A percentile compares a stretch with the other conserved stretches of the same genome.
Evolutionary conservation across 2,797 vertebrate genomes (phyloP).

Genomic region (Hyperoplus immaculatus): DNA sequence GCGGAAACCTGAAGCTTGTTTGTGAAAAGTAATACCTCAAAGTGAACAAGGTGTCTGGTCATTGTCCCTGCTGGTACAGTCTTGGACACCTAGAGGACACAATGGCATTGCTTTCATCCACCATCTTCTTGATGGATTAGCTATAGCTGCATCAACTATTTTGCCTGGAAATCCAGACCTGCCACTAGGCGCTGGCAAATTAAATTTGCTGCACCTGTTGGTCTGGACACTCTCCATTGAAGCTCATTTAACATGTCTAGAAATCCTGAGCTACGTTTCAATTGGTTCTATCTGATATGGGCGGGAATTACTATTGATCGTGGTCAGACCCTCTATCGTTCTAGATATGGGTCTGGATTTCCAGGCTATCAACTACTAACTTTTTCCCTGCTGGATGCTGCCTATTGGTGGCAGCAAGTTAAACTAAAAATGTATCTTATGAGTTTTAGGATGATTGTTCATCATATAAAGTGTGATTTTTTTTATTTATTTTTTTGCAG

Average conservation of each 20-base stretch:
- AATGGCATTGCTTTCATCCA: constrained; percentile 13
- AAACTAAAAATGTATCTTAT: neutral
- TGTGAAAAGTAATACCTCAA: constrained; percentile 15
- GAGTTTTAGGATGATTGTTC: neutral
- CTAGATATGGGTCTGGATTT: too few relatives aligned
- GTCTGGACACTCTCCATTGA: too few relatives aligned
- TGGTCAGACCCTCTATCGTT: too few relatives aligned
- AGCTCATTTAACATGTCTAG: too few relatives aligned
- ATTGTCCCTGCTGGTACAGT: constrained; percentile 5
- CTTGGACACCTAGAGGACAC: constrained; percentile 2
- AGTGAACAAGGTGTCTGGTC: constrained; percentile 12
- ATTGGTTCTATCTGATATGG: too few relatives aligned
- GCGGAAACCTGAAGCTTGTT: constrained; percentile 11
- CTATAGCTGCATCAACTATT: neutral
- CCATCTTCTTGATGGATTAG: constrained; percentile 32
- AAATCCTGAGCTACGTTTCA: too few relatives aligned
- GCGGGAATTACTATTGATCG: too few relatives aligned
- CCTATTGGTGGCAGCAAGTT: neutral
- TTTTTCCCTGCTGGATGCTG: constrained; percentile 2
- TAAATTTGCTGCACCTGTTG: too few relatives aligned
- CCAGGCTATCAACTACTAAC: too few relatives aligned
- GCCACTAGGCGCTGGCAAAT: too few relatives aligned
- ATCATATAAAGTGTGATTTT: neutral
- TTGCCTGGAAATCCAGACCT: neutral
- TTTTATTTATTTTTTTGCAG: neutral